Evolutionary conservation across 2,113 vertebrate genomes (phyloP).

Genomic region (Parotia lawesii): DNA sequence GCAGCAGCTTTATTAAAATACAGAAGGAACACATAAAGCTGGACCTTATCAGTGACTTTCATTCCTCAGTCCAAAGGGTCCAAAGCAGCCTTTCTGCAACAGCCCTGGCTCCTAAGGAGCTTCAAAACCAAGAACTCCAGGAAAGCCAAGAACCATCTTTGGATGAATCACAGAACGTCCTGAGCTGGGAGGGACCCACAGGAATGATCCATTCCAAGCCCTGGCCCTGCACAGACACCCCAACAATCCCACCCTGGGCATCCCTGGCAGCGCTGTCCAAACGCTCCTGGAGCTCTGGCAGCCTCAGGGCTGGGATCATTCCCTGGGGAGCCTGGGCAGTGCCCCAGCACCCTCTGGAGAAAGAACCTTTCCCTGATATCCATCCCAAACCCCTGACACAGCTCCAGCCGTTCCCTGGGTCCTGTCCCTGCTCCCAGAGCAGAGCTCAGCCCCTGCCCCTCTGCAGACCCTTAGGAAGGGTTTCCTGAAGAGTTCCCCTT

Average conservation of each 20-base stretch:
- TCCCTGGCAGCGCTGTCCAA: neutral
- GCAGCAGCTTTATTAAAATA: accelerated
- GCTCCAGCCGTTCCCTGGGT: neutral
- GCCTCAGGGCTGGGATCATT: neutral
- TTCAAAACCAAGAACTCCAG: neutral
- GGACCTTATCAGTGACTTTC: accelerated
- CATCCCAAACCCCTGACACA: accelerated
- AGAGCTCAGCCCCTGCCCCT: neutral
- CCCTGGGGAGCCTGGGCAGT: neutral
- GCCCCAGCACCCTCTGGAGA: neutral
- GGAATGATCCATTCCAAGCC: accelerated
- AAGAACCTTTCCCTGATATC: neutral
- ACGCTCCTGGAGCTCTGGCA: neutral
- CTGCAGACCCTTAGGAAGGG: neutral
- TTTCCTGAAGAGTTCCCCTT: neutral
- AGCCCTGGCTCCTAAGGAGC: accelerated
- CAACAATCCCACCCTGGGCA: neutral
- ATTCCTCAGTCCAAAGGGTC: neutral
- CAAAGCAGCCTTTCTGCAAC: neutral
- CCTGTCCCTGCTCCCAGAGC: neutral
- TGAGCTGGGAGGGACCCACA: neutral
- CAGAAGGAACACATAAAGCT: accelerated
- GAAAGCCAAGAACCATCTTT: neutral
- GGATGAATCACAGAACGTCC: neutral
- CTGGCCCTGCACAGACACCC: neutral